Evolutionary conservation across 2,888 invertebrate species (phyloP), one percentile per base, ranked within the genome.

Genomic region (Atrina japonica): DNA sequence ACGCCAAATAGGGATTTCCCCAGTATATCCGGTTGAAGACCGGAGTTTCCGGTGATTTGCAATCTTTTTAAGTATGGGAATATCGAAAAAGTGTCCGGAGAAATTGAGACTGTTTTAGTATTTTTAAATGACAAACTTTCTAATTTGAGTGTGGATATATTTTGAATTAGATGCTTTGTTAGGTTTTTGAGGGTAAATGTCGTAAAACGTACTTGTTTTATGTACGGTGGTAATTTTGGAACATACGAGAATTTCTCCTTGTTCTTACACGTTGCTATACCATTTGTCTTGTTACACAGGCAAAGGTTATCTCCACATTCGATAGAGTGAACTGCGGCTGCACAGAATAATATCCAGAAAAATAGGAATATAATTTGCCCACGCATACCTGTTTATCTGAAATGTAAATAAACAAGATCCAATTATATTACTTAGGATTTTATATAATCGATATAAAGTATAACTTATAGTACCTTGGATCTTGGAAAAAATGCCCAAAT

Each of bases 221-320:
- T 40, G 16, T 29, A 50, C 11, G 49, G n/a, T 7, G 59, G 59
- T 9, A 66, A 18, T 29, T 11, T 25, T 27, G 58, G 66, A 45
- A 66, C 23, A 50, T 66, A 66, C 3, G 1, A 30, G 0, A 66
- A 23, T 27, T 56, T 11, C 3, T 7, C 40, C 3, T 40, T 35
- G 23, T 23, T 56, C 23, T 14, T 23, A 47, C 65, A 66, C 14
- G n/a, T 56, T 14, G 65, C 65, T 11, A 18, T 41, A 21, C 43
- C 23, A 7, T 9, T 11, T 3, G 21, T 25, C 9, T 23, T 9
- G 1, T 23, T 52, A 27, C 52, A 63, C 23, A 27, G 50, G 27
- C 63, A 63, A 25, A 40, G 52, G 9, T 18, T 52, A 11, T 63
- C 25, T 9, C 50, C 23, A 52, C 63, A 63, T n/a, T n/a, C n/a